Percentiles rank a stretch among this genome's conserved stretches.
Evolutionary conservation across 2,113 vertebrate species (phyloP).

Genomic region (Bostrychus sinensis): DNA sequence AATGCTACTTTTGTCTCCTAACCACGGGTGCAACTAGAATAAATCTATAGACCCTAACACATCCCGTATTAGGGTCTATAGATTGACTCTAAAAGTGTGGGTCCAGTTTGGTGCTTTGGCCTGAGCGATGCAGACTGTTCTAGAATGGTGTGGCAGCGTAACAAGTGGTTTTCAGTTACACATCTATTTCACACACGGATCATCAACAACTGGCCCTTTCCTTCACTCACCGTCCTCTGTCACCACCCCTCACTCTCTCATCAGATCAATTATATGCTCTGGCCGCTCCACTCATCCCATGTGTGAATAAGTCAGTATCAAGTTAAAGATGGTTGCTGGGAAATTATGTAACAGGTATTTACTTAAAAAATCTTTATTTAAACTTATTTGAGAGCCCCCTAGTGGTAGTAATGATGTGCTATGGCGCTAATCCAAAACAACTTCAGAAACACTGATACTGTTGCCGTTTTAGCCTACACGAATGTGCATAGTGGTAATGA

Average conservation of each 20-base stretch:
- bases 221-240: slow-evolving; percentile 2
- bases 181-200: slow-evolving; percentile 54
- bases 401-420: not conserved
- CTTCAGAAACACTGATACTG: not conserved
- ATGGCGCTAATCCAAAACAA: slow-evolving; percentile 6
- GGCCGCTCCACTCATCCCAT: slow-evolving; percentile 26
- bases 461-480: not conserved
- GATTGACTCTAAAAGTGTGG: not conserved
- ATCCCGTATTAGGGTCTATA: not conserved
- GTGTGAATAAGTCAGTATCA: slow-evolving; percentile 16
- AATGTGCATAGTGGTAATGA: not conserved
- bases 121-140: slow-evolving; percentile 30
- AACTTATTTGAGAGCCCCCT: not conserved
- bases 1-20: too few relatives aligned
- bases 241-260: slow-evolving; percentile 18
- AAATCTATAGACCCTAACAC: too few relatives aligned
- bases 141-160: slow-evolving; percentile 45
- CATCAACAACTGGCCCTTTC: slow-evolving; percentile 44
- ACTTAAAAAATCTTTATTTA: slow-evolving; percentile 3
- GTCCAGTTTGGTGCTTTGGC: slow-evolving; percentile 13
- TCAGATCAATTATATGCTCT: slow-evolving; percentile 29
- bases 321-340: slow-evolving; percentile 25
- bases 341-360: slow-evolving; percentile 2
- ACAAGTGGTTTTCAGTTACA: slow-evolving; percentile 55
- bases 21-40: too few relatives aligned